Evolutionary conservation across 2,113 vertebrate genomes (phyloP).

Genomic region (Solenodon paradoxus): DNA sequence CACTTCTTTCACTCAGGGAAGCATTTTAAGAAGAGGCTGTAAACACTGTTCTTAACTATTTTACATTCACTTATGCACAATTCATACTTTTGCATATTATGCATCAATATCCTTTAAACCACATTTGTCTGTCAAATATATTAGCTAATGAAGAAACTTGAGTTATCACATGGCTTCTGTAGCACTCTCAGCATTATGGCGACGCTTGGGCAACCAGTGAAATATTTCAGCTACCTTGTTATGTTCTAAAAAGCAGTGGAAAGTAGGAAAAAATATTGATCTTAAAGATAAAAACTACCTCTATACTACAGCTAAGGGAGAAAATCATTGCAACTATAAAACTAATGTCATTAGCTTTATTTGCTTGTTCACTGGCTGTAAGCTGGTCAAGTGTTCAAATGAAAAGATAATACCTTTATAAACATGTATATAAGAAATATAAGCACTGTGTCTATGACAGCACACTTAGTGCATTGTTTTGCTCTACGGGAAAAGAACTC

Average conservation of each 20-base stretch:
- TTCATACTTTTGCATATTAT: not conserved
- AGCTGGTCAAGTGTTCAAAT: not conserved
- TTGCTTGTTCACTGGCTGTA: not conserved
- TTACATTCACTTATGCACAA: not conserved
- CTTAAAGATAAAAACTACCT: not conserved
- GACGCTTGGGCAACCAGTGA: not conserved
- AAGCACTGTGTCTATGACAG: not conserved
- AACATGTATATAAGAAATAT: not conserved
- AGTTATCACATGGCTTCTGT: not conserved
- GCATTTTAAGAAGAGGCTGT: not conserved
- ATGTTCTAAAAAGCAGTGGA: not conserved
- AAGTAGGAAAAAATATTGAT: not conserved
- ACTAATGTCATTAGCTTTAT: not conserved
- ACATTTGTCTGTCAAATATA: not conserved
- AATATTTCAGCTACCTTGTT: not conserved
- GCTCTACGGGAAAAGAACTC: not conserved
- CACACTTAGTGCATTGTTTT: not conserved
- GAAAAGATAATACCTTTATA: not conserved
- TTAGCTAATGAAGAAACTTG: not conserved
- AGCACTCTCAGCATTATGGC: not conserved
- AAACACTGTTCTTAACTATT: not conserved
- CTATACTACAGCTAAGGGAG: not conserved
- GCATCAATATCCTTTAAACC: not conserved
- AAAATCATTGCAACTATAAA: not conserved
- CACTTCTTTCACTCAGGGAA: not conserved